Base-by-base conservation (phyloP, 2,888 invertebrate genomes). In the Hirtodrosophila histrioides region DNA sequence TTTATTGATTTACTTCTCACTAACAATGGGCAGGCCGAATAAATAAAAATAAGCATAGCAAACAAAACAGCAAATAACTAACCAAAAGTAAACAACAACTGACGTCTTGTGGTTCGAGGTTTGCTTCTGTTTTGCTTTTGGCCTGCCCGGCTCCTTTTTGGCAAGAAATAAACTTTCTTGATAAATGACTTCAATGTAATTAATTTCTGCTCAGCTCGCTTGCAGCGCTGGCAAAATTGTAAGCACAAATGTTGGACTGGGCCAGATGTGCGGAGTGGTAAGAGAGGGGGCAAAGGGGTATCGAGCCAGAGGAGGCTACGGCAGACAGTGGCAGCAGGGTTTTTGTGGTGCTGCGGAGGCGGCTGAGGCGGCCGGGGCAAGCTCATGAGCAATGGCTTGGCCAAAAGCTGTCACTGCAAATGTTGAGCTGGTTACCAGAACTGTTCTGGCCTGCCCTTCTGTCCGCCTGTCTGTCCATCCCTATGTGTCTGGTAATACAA, bases 141-240 rank as follows among this genome's bases (percentile, higher is more conserved):
- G 55, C 55, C 44, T 17, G 43, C 51, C 49, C 45, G 46, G 41
- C 43, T 57, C 31, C 31, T 37, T 51, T 58, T 61, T 51, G 33
- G 83, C 86, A 82, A 85, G 86, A 84, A 84, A 87, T 84, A 87
- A 87, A 84, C 84, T 84, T 84, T 86, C 86, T 86, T 84, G 84
- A 84, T 88, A 84, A 84, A 84, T 84, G 88, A 88, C 84, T 88
- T 88, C 84, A 88, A 88, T 84, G 84, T 84, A 84, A 84, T 84
- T 84, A 84, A 88, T 84, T 84, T 88, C 79, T 79, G 80, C 86
- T 85, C 87, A 82, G 80, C 65, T 77, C 69, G 83, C 81, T 72
- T 83, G 86, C 84, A 83, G 64, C 67, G 75, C 73, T 53, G 60
- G 73, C 75, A 76, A 67, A 75, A 75, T 65, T 73, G 77, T 65